Base-by-base conservation (phyloP, 1,140 invertebrate genomes). In the Mylabris phalerata region DNA sequence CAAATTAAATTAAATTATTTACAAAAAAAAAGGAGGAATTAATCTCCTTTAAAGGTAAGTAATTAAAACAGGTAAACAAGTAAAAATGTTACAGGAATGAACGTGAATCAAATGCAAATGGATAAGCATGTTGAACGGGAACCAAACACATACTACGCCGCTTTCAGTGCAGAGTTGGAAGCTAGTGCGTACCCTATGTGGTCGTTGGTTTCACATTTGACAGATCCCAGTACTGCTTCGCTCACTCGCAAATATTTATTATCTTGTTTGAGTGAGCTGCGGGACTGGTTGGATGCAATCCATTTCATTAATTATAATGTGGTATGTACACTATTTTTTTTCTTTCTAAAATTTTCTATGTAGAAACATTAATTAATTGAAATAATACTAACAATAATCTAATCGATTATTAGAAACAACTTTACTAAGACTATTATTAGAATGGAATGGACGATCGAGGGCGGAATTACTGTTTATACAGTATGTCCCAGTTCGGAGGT, bases 131-230 rank as follows among this genome's bases (percentile, higher is more conserved):
- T 97, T n/a, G 94, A 98, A 80, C 97, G 93, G 78, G 95, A 98
- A 73, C 92, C 93, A 10, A 93, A 93, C 57, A 94, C 92, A 1
- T 98, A 98, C 77, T 97, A 97, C 78, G 92, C 93, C 45, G 93
- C 95, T 1, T 98, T 97, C 78, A 93, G 92, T 54, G 94, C 94
- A 51, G 95, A 98, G 78, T 77, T 98, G 58, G 95, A 98, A 78
- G 93, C 93, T 6, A 93, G 91, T 67, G 92, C 94, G 1, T 95
- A 95, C 75, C 93, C 94, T 1, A 95, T 98, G 93, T 98, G 94
- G 94, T 92, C 92, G 3, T 79, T 98, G 27, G 85, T 97, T 26
- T 88, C 87, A 7, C 94, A 97, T 78, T 79, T 96, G 11, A 84
- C 83, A 55, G 86, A 88, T 65, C 77, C 81, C 1, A 81, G 81